phyloP scores from a whole-genome alignment of 1,140 invertebrate species.

The Achroia grisella region DNA sequence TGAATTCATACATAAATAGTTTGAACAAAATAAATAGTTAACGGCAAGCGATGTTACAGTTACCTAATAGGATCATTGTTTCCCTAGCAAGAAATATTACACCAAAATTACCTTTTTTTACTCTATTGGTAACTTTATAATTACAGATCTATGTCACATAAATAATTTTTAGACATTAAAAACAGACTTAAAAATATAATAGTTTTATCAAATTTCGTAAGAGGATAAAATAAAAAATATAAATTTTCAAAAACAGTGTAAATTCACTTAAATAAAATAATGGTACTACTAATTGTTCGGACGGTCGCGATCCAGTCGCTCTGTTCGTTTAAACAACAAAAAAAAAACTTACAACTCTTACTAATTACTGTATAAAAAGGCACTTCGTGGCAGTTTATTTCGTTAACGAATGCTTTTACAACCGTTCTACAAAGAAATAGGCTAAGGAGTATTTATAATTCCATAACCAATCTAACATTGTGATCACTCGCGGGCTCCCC shows the following conservation, averaged over 20 bases:
- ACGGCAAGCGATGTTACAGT: slow-evolving; percentile 55
- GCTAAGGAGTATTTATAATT: slow-evolving; percentile 48
- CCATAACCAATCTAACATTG: slow-evolving; percentile 31
- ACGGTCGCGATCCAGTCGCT: slow-evolving; percentile 50
- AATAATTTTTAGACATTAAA: slow-evolving; percentile 53
- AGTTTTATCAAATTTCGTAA: slow-evolving; percentile 16
- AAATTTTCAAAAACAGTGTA: slow-evolving; percentile 20
- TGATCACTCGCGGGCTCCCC: slow-evolving; percentile 2
- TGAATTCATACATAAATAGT: slow-evolving; percentile 55
- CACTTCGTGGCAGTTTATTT: slow-evolving; percentile 64
- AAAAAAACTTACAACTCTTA: slow-evolving; percentile 20
- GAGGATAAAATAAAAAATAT: slow-evolving; percentile 15
- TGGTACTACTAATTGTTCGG: slow-evolving; percentile 29
- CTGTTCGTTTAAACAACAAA: slow-evolving; percentile 21
- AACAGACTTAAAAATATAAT: slow-evolving; percentile 45
- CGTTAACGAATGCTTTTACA: slow-evolving; percentile 51
- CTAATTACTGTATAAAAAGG: slow-evolving; percentile 50
- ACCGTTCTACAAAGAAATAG: slow-evolving; percentile 42
- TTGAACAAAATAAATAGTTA: slow-evolving; percentile 60
- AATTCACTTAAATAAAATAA: slow-evolving; percentile 25
- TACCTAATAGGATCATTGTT: neutral
- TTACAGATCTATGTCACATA: slow-evolving; percentile 56
- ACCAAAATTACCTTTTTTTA: slow-evolving; percentile 25
- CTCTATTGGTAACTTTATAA: slow-evolving; percentile 67
- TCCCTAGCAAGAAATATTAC: neutral